phyloP scores from a whole-genome alignment of 2,113 vertebrate species.

The Oreochromis aureus region DNA sequence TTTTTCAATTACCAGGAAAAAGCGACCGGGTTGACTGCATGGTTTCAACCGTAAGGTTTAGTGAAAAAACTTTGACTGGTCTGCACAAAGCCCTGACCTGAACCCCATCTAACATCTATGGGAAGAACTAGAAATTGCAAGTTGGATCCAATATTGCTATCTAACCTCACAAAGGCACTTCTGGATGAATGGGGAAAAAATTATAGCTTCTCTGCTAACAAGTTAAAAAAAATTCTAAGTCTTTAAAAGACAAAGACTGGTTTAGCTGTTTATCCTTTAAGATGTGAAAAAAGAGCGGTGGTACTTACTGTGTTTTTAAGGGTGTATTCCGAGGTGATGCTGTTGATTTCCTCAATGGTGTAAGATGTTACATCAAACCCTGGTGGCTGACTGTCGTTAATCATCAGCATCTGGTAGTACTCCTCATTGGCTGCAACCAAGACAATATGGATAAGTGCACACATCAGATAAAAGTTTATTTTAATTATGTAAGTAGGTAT shows the following conservation, averaged over 20 bases:
- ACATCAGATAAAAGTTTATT: not conserved
- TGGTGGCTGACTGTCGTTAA: conserved; percentile 80
- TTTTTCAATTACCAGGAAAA: no score
- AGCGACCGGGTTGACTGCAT: no score
- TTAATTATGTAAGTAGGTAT: not conserved
- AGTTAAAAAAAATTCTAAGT: no score
- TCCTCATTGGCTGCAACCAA: conserved; percentile 84
- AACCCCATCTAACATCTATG: not conserved
- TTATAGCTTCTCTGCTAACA: not conserved
- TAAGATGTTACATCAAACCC: conserved; percentile 82
- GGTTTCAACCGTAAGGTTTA: not conserved
- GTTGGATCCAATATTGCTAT: not conserved
- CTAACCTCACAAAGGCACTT: not conserved
- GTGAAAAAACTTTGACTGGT: not conserved
- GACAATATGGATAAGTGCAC: not conserved
- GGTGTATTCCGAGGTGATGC: conserved; percentile 85
- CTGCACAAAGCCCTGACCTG: not conserved
- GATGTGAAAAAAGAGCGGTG: not conserved
- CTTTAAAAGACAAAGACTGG: not conserved
- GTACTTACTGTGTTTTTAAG: conserved; percentile 83
- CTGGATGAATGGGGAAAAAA: not conserved
- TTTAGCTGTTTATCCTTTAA: not conserved
- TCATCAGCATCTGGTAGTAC: conserved; percentile 89
- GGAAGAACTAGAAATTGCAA: not conserved
- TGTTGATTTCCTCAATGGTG: conserved; percentile 85